These are phyloP conservation scores for Drosophila parabipectinata DNA, from an alignment of 1,140 invertebrate species.

Conservation along the genomic window DNA sequence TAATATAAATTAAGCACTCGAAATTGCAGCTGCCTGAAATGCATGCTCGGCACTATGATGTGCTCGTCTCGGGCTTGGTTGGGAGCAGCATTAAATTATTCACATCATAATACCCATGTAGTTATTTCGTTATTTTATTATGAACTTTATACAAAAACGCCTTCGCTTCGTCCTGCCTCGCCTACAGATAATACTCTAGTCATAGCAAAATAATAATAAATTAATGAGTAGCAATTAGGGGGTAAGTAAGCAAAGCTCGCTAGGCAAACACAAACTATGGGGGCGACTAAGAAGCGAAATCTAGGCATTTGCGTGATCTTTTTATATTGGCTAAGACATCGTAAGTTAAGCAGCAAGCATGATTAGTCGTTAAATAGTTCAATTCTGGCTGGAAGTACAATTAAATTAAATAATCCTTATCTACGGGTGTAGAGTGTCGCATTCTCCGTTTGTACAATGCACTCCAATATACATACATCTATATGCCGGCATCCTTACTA, in stretches of 20 bases:
- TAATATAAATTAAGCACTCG: conserved; percentile 79
- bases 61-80: conserved; percentile 1
- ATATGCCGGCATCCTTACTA: conserved; percentile 15
- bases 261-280: conserved; percentile 38
- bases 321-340: conserved; percentile 26
- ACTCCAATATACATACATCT: conserved; percentile 38
- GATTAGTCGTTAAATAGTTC: conserved; percentile 54
- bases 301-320: conserved; percentile 30
- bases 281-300: conserved; percentile 29
- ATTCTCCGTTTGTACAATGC: conserved; percentile 58
- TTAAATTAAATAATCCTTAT: conserved; percentile 46
- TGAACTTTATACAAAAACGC: conserved; percentile 68
- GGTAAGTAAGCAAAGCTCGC: conserved; percentile 67
- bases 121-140: conserved; percentile 56
- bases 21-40: conserved; percentile 71
- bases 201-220: conserved; percentile 71
- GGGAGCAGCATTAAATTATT: conserved; percentile 37
- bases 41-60: conserved; percentile 31
- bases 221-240: conserved; percentile 63
- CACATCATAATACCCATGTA: conserved; percentile 50
- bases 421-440: conserved; percentile 26
- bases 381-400: conserved; percentile 72
- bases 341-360: conserved; percentile 61
- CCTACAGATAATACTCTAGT: conserved; percentile 59
- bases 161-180: conserved; percentile 18